Evolutionary conservation across 2,113 vertebrate genomes (phyloP).

Genomic region (Oreochromis tanganicae): DNA sequence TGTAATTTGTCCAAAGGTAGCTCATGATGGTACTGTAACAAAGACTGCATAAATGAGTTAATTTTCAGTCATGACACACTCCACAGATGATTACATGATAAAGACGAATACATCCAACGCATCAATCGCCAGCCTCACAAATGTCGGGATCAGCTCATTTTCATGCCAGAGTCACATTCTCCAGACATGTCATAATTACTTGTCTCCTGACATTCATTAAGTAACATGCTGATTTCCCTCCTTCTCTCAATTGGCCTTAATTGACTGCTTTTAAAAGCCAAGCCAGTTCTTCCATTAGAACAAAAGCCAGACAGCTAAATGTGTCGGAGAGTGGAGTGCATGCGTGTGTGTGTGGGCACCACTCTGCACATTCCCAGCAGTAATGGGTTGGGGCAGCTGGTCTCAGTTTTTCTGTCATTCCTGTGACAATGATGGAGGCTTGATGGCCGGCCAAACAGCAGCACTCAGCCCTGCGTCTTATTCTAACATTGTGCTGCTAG

Average conservation of each 20-base stretch:
- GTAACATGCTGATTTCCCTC: constrained; percentile 48
- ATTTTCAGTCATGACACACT: constrained; percentile 22
- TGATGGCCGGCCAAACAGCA: constrained; percentile 16
- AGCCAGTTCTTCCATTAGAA: constrained; percentile 57
- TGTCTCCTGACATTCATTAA: constrained; percentile 70
- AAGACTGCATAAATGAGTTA: not conserved
- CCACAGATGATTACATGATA: constrained; percentile 1
- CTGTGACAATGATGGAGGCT: constrained; percentile 15
- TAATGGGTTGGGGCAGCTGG: constrained; percentile 54
- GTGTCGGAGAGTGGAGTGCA: constrained; percentile 3
- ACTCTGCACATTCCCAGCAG: not conserved
- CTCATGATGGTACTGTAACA: not conserved
- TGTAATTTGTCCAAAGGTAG: not conserved
- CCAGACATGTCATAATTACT: constrained; percentile 60
- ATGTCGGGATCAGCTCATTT: constrained; percentile 42
- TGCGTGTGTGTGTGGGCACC: not conserved
- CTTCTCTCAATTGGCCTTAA: constrained; percentile 50
- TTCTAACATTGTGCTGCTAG: not conserved
- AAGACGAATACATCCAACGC: constrained; percentile 16
- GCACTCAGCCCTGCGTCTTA: not conserved
- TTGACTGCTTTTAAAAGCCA: constrained; percentile 64
- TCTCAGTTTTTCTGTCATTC: constrained; percentile 43
- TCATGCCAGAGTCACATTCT: constrained; percentile 42
- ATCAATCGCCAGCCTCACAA: constrained; percentile 11
- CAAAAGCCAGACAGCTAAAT: constrained; percentile 43